These are phyloP conservation scores for Simalia tracyae DNA, from an alignment of 2,797 vertebrate genomes.

Conservation along the genomic window DNA sequence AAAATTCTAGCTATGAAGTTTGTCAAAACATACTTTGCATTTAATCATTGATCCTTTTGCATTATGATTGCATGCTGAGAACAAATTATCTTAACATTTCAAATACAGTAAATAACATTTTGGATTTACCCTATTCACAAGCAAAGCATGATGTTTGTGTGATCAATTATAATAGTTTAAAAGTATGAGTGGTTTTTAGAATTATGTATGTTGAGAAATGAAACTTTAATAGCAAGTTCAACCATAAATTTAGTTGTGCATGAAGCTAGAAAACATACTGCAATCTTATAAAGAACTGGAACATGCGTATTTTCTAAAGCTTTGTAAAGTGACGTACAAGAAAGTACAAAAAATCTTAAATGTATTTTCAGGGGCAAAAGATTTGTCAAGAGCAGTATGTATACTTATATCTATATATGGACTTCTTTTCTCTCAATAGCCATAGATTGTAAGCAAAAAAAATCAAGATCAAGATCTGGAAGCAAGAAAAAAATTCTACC, in stretches of 20 bases:
- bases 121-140: neutral
- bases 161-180: constrained; percentile 24
- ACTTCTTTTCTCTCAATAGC: constrained; percentile 75
- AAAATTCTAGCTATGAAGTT: constrained; percentile 17
- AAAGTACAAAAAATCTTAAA: constrained; percentile 42
- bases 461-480: constrained; percentile 86
- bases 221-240: constrained; percentile 37
- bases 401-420: constrained; percentile 52
- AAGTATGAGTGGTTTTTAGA: constrained; percentile 29
- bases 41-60: constrained; percentile 10
- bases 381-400: constrained; percentile 36
- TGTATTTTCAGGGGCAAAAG: neutral
- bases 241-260: constrained; percentile 31
- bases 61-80: constrained; percentile 27
- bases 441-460: constrained; percentile 90
- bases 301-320: constrained; percentile 15
- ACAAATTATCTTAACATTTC: constrained; percentile 3
- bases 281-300: neutral
- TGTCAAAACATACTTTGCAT: constrained; percentile 33
- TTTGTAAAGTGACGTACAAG: constrained; percentile 35
- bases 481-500: constrained; percentile 87
- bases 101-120: neutral
- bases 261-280: neutral
- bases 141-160: constrained; percentile 14
- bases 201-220: neutral